Percentiles rank a stretch among this genome's conserved stretches.
Evolutionary conservation across 2,888 invertebrate species (phyloP).

Genomic region (Lepidocyrtoides sp.): DNA sequence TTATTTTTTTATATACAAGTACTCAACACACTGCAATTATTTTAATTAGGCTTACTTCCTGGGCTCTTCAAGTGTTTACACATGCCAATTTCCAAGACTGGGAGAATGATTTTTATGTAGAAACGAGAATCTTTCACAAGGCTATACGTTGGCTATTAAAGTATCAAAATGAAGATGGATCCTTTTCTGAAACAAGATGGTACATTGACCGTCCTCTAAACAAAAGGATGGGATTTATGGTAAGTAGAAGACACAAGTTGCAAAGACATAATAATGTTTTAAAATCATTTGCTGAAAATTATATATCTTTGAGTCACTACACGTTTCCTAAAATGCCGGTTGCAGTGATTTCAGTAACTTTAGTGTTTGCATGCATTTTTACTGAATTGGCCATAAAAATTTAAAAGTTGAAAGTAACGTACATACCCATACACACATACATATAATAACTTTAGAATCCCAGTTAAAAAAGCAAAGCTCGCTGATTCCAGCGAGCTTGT

Average conservation of each 20-base stretch:
- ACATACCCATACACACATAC: background rate
- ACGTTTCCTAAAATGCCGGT: no score
- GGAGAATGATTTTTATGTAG: constrained; percentile 88
- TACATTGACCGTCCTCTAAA: constrained; percentile 84
- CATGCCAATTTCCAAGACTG: constrained; percentile 88
- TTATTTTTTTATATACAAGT: constrained; percentile 29
- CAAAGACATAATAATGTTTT: no score
- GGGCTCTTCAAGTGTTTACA: constrained; percentile 87
- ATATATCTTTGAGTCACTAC: no score
- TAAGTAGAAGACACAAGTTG: constrained; percentile 69
- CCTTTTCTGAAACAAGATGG: constrained; percentile 85
- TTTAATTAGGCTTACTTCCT: constrained; percentile 87
- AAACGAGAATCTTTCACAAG: constrained; percentile 87
- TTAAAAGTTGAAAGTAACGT: no score
- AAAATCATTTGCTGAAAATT: no score
- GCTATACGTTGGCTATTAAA: constrained; percentile 86
- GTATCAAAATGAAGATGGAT: constrained; percentile 86
- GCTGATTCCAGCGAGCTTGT: background rate
- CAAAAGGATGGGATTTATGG: constrained; percentile 85
- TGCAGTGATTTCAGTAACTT: no score
- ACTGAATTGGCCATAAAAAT: background rate
- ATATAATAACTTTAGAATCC: no score
- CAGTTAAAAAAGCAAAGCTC: constrained; percentile 5
- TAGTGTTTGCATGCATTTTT: no score
- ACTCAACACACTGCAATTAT: constrained; percentile 49